Evolutionary conservation across 2,113 vertebrate genomes (phyloP).

Genomic region (Muscicapa adusta): DNA sequence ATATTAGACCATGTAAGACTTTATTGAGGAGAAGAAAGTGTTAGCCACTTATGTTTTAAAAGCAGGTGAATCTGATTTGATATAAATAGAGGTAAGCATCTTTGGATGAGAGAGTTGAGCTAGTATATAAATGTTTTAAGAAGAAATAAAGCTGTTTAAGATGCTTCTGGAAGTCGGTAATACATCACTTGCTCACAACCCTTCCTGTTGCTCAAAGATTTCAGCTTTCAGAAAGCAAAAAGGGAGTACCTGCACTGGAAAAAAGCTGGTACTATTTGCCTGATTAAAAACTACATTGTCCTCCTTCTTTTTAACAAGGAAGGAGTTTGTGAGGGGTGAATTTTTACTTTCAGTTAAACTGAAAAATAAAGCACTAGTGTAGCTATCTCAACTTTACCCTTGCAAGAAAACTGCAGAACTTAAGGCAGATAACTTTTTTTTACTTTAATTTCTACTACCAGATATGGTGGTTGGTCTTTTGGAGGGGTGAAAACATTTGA

Average conservation of each 20-base stretch:
- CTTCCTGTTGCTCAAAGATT: neutral
- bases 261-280: neutral
- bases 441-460: neutral
- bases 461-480: slow-evolving; percentile 77
- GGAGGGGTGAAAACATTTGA: neutral
- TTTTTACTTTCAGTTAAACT: neutral
- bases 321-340: neutral
- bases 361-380: neutral
- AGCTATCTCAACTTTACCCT: neutral
- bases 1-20: neutral
- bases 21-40: neutral
- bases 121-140: neutral
- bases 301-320: neutral
- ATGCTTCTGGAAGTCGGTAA: neutral
- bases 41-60: neutral
- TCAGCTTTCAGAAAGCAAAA: neutral
- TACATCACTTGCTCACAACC: neutral
- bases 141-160: neutral
- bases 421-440: neutral
- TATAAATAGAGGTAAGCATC: neutral
- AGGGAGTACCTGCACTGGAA: neutral
- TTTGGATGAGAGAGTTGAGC: neutral
- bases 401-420: neutral
- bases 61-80: neutral
- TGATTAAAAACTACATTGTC: neutral